Base-by-base conservation (phyloP, 1,140 invertebrate species). In the Kradibia gibbosae region DNA sequence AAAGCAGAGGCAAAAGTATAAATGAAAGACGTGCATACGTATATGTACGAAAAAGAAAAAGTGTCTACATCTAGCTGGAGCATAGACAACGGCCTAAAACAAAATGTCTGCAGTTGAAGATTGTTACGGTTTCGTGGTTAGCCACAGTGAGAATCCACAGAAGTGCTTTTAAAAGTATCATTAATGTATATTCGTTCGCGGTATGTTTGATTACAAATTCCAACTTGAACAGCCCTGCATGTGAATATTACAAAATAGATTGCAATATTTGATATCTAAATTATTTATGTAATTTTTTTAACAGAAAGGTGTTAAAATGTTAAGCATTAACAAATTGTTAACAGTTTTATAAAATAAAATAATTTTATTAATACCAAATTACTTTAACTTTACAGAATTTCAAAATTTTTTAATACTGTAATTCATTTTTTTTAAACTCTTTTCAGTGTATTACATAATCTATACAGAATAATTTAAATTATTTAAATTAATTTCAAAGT, bases 181-280 rank as follows among this genome's bases (percentile, higher is more conserved):
- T 78, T 62, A 78, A 78, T 28, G 55, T 65, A 50, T 65, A 20
- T 45, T 48, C 0, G 20, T 31, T 45, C 20, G 1, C 28, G n/a
- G 28, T 20, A 1, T 77, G 25, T 77, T 77, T 48, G 42, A 70
- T 78, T 65, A 53, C 53, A 70, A 78, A 78, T 78, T 70, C 20
- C 39, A 60, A 57, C 8, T 53, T 3, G n/a, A 5, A 36, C 36
- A 20, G 17, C 13, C 3, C 15, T 36, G 10, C 28, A 45, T 50
- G 11, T 34, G 25, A 45, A 53, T 42, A 45, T 70, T 65, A 65
- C 15, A 60, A 15, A 31, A 11, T 11, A 3, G 1, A 8, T 17
- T 65, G 17, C 3, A 20, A 36, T 65, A 1, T 36, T 8, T 0
- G 4, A 65, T 15, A 65, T 65, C 15, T 36, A 13, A 65, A 36